phyloP scores from a whole-genome alignment of 1,140 invertebrate species.

The Trissolcus basalis region DNA sequence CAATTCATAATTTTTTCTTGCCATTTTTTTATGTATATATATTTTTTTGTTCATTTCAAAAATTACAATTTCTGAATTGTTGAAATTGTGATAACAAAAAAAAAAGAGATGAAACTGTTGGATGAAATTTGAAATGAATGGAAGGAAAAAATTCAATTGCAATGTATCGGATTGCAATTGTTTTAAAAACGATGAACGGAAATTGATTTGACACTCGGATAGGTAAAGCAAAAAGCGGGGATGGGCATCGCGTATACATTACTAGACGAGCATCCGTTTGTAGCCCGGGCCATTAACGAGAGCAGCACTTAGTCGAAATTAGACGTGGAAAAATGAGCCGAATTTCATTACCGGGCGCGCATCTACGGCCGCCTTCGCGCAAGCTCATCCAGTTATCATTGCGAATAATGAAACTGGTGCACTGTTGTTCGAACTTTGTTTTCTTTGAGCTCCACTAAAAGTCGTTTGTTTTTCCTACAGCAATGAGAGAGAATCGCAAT shows the following conservation, averaged over 20 bases:
- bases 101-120: too few relatives aligned
- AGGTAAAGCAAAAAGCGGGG: slow-evolving; percentile 11
- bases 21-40: too few relatives aligned
- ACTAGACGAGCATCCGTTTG: slow-evolving; percentile 26
- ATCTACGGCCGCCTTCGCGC: neutral
- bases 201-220: slow-evolving; percentile 21
- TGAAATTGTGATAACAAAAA: too few relatives aligned
- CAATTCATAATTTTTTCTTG: too few relatives aligned
- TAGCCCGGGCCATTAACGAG: slow-evolving; percentile 35
- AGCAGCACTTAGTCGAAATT: slow-evolving; percentile 44
- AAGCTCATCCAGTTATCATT: slow-evolving; percentile 26
- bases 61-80: too few relatives aligned
- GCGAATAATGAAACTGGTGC: slow-evolving; percentile 16
- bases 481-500: neutral
- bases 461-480: slow-evolving; percentile 4
- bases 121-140: too few relatives aligned
- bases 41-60: too few relatives aligned
- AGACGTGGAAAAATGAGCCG: slow-evolving; percentile 48
- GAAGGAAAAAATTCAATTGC: too few relatives aligned
- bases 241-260: slow-evolving; percentile 38
- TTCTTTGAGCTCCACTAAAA: neutral
- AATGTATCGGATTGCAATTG: too few relatives aligned
- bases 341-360: slow-evolving; percentile 37
- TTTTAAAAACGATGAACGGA: slow-evolving; percentile 27
- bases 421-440: slow-evolving; percentile 14